Conservation (phyloP, 2,888 invertebrate genomes). For the Cheilosia impressa region DNA sequence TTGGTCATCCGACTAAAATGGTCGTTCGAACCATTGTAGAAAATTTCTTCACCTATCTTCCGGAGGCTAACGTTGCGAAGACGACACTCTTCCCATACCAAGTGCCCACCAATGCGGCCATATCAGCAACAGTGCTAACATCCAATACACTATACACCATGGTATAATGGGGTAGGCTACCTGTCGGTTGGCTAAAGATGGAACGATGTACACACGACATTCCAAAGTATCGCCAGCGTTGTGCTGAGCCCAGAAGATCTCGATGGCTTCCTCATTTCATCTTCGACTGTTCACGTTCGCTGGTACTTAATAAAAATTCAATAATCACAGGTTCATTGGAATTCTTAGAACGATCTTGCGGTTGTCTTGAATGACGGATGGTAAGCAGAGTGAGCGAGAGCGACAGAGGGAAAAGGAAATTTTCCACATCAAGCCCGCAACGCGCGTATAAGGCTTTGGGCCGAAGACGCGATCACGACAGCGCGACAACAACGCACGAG, state of each 20-base stretch:
- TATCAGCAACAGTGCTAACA: conserved; percentile 64
- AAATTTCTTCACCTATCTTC: conserved; percentile 75
- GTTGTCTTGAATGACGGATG: conserved; percentile 74
- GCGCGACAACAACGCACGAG: conserved; percentile 50
- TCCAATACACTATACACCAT: conserved; percentile 51
- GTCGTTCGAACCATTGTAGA: conserved; percentile 73
- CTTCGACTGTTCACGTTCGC: conserved; percentile 74
- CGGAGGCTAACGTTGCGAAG: conserved; percentile 74
- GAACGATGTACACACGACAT: conserved; percentile 72
- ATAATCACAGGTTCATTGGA: conserved; percentile 75
- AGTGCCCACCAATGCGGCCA: conserved; percentile 73
- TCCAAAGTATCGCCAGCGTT: conserved; percentile 69
- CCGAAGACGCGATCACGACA: conserved; percentile 39
- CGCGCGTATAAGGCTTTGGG: conserved; percentile 43
- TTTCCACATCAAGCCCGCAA: conserved; percentile 41
- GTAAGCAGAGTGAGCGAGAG: conserved; percentile 67
- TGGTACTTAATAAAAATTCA: conserved; percentile 76
- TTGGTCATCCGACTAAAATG: conserved; percentile 75
- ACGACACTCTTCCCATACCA: conserved; percentile 73
- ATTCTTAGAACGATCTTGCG: conserved; percentile 76
- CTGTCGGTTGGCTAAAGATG: conserved; percentile 72
- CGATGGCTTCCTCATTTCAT: conserved; percentile 76
- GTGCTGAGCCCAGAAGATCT: conserved; percentile 74
- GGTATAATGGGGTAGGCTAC: conserved; percentile 52
- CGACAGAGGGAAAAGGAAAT: conserved; percentile 71